These are phyloP conservation scores for Caradrina clavipalpis DNA, from an alignment of 2,888 invertebrate species.

Conservation along the genomic window DNA sequence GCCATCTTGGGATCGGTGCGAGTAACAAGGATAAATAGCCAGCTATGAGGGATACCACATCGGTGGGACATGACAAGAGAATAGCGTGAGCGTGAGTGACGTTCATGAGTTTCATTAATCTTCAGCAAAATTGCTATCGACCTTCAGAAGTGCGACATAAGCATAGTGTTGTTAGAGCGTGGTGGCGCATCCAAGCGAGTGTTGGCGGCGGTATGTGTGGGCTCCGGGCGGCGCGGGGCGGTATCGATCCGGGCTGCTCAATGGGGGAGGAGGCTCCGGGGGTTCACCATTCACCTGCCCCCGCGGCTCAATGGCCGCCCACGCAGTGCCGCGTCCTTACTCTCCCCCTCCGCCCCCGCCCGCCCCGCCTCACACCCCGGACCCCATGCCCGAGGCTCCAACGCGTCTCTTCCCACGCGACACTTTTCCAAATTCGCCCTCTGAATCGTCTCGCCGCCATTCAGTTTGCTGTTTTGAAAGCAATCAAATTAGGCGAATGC, in stretches of 20 bases:
- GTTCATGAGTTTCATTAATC: conserved; percentile 46
- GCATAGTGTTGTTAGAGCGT: conserved; percentile 48
- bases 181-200: conserved; percentile 51
- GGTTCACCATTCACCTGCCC: conserved; percentile 87
- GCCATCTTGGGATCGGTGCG: neutral
- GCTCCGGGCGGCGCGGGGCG: conserved; percentile 69
- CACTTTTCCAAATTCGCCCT: conserved; percentile 82
- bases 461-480: conserved; percentile 82
- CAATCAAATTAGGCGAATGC: conserved; percentile 76
- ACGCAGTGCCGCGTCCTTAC: conserved; percentile 78
- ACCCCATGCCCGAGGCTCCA: conserved; percentile 71
- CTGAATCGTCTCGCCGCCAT: conserved; percentile 82
- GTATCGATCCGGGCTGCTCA: conserved; percentile 83
- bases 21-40: neutral
- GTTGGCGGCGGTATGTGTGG: conserved; percentile 44
- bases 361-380: conserved; percentile 45
- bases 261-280: conserved; percentile 79
- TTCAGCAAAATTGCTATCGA: conserved; percentile 49
- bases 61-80: neutral
- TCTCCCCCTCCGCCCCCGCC: conserved; percentile 68
- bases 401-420: conserved; percentile 84
- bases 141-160: conserved; percentile 56
- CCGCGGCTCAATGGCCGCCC: conserved; percentile 89
- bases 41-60: neutral
- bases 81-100: conserved; percentile 7